Percentiles rank a stretch among this genome's conserved stretches.
Conservation (phyloP, 2,797 vertebrate genomes). For the Pangasius sanitwongsei region DNA sequence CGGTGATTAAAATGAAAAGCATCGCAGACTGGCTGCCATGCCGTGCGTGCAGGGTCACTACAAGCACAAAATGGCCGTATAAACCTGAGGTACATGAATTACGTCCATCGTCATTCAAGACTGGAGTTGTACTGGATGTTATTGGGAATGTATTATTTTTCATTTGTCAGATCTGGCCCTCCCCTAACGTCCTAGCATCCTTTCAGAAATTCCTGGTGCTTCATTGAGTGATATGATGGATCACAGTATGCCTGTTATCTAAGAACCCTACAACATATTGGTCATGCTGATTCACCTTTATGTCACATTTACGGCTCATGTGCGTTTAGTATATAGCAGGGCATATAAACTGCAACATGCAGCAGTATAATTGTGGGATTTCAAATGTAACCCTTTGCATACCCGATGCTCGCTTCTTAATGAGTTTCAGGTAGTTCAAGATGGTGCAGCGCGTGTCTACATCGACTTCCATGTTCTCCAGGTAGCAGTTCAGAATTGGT, state of each 20-base stretch:
- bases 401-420: slow-evolving; percentile 98
- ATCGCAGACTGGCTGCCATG: not conserved
- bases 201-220: not conserved
- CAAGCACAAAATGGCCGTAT: not conserved
- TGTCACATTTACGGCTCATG: not conserved
- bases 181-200: not conserved
- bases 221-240: not conserved
- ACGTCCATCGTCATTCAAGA: not conserved
- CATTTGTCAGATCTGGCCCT: too few relatives aligned
- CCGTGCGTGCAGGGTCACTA: not conserved
- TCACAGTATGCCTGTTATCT: not conserved
- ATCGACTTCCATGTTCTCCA: slow-evolving; percentile 99
- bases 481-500: slow-evolving; percentile 93
- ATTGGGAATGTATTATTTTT: not conserved
- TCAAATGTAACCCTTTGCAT: slow-evolving; percentile 50
- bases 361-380: not conserved
- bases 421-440: slow-evolving; percentile 95
- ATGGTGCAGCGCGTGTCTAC: slow-evolving; percentile 98
- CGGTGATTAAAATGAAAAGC: not conserved
- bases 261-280: not conserved
- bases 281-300: not conserved
- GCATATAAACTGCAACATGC: not conserved
- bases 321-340: not conserved
- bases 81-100: not conserved
- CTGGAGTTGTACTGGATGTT: not conserved